Evolutionary conservation across 1,140 invertebrate genomes (phyloP).

Genomic region (Zaprionus ghesquierei): DNA sequence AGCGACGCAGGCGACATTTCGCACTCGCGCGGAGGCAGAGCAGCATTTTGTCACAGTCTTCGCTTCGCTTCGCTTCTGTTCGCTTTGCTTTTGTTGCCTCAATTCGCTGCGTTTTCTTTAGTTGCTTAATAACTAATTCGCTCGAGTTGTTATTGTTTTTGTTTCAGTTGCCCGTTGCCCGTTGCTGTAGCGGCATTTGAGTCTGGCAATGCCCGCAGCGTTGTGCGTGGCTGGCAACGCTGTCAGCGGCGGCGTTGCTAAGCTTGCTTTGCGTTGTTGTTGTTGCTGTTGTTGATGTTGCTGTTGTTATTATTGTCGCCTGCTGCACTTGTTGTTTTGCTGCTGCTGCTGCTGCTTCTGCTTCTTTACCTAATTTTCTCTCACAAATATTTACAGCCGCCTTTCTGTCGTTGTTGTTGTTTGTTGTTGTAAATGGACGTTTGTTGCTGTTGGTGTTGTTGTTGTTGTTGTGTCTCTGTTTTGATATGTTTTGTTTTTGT

Average conservation of each 20-base stretch:
- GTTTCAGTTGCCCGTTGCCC: conserved; percentile 11
- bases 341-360: background rate
- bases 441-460: conserved; percentile 31
- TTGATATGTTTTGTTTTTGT: conserved; percentile 48
- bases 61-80: background rate
- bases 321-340: conserved; percentile 2
- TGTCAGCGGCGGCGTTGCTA: conserved; percentile 9
- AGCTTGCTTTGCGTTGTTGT: background rate
- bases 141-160: background rate
- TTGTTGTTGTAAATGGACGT: conserved; percentile 66
- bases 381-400: too few relatives aligned
- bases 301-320: background rate
- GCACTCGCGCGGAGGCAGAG: conserved; percentile 27
- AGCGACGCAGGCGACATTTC: conserved; percentile 56
- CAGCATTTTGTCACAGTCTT: conserved; percentile 40
- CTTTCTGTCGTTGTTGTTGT: background rate
- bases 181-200: conserved; percentile 29
- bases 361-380: background rate
- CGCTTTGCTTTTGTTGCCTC: background rate
- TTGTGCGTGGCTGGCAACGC: conserved; percentile 36
- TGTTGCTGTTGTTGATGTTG: background rate
- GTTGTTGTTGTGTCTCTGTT: conserved; percentile 36
- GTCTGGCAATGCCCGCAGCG: conserved; percentile 41
- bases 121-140: conserved; percentile 13
- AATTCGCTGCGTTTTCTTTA: background rate